Evolutionary conservation across 2,113 vertebrate genomes (phyloP), one percentile per base, ranked within the genome.

Genomic region (Morone saxatilis): DNA sequence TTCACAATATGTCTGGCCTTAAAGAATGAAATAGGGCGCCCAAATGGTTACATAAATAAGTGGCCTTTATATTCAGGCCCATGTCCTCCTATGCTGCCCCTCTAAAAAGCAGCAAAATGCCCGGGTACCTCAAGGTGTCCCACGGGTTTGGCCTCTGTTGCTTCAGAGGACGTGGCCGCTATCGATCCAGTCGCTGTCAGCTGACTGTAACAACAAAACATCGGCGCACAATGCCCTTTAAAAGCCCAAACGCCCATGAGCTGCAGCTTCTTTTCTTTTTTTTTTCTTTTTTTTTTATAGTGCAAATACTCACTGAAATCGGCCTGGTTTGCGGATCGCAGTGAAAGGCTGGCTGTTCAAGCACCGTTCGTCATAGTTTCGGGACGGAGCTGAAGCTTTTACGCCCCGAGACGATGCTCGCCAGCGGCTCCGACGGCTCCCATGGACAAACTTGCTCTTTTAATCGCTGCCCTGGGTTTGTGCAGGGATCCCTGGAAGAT

Each of bases 301-400:
- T 73, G 71, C 77, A 87, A 78, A 83, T 90, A 94, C 95, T 96
- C 95, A 96, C 95, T 75, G 94, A 84, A 86, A 76, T 87, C 91
- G 94, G 94, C 95, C 95, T 92, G 94, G 76, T 80, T 86, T 80
- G 92, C 88, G 84, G 88, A 68, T 91, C 87, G 85, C 86, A 83
- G 78, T 14, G 67, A 65, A 65, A 31, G 45, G 78, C 78, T 60
- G 87, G 61, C 76, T 71, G 62, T 77, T 86, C 77, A 94, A 80
- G 85, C 90, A 10, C 61, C 86, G 73, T 66, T 85, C 80, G 89
- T 83, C 94, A 94, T 94, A 89, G 45, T 90, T 84, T 74, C n/a
- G 57, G 78, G 62, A 73, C 80, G 53, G 86, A 89, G 85, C 82
- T 43, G 80, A 76, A 67, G 84, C 80, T 72, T 69, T 47, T 51